Evolutionary conservation across 2,888 invertebrate species (phyloP).

Genomic region (Stenurella melanura): DNA sequence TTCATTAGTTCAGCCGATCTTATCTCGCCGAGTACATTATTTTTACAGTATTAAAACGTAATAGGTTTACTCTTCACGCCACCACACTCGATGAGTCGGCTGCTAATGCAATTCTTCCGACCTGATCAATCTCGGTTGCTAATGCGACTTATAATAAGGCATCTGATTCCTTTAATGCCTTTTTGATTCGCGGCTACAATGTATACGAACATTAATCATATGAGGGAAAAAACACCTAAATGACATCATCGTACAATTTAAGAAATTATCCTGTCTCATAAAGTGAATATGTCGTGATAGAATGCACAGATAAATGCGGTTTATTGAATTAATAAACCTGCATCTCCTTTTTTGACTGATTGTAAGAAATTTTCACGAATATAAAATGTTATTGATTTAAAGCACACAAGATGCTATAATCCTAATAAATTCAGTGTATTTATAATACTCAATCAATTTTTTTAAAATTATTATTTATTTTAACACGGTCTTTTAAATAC

Average conservation of each 20-base stretch:
- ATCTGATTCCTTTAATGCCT: neutral
- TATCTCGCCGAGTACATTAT: slow-evolving; percentile 48
- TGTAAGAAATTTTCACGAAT: too few relatives aligned
- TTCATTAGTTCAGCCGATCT: slow-evolving; percentile 59
- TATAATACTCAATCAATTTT: too few relatives aligned
- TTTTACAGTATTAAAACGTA: slow-evolving; percentile 32
- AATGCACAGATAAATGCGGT: neutral
- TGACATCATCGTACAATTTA: neutral
- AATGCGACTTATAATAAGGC: slow-evolving; percentile 1
- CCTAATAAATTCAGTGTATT: too few relatives aligned
- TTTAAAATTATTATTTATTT: too few relatives aligned
- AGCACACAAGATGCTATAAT: too few relatives aligned
- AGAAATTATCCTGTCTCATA: neutral
- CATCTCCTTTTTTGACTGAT: too few relatives aligned
- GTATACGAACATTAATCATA: neutral
- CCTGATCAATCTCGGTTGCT: slow-evolving; percentile 27
- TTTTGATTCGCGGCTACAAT: neutral
- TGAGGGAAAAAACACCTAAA: neutral
- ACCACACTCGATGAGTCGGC: slow-evolving; percentile 27
- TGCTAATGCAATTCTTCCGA: slow-evolving; percentile 28
- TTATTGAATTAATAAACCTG: neutral
- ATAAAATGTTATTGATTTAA: too few relatives aligned
- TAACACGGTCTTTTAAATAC: too few relatives aligned
- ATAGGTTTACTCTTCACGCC: slow-evolving; percentile 27
- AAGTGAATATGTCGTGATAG: neutral